Conservation (phyloP, 1,140 invertebrate species). For the Ectropis grisescens region DNA sequence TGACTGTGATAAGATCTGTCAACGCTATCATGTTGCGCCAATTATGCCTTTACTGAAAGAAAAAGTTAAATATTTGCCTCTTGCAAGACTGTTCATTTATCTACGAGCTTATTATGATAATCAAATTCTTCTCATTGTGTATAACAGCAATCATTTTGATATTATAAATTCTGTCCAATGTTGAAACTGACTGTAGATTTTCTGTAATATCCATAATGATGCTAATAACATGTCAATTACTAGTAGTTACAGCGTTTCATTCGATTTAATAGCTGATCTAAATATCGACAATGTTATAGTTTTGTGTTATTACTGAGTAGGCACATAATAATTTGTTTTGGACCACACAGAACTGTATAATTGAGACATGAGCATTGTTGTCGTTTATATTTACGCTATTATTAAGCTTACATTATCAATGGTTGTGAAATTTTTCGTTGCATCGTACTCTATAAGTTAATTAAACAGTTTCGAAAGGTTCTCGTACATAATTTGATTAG, state of each 20-base stretch:
- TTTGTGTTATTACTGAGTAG: slow-evolving; percentile 41
- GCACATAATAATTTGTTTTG: slow-evolving; percentile 36
- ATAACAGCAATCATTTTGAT: slow-evolving; percentile 8
- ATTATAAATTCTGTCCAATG: slow-evolving; percentile 18
- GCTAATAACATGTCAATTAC: slow-evolving; percentile 49
- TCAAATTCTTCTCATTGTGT: too few species aligned
- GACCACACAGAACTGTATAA: slow-evolving; percentile 55
- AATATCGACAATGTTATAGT: slow-evolving; percentile 49
- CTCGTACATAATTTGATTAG: slow-evolving; percentile 41
- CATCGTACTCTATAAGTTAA: slow-evolving; percentile 33
- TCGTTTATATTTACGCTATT: slow-evolving; percentile 18
- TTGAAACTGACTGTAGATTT: slow-evolving; percentile 37
- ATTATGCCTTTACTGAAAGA: slow-evolving; percentile 1
- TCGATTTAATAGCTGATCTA: slow-evolving; percentile 51
- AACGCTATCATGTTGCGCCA: slow-evolving; percentile 2
- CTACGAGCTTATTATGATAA: background rate
- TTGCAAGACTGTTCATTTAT: background rate
- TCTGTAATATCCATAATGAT: slow-evolving; percentile 43
- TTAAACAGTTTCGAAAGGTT: slow-evolving; percentile 48
- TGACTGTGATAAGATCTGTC: slow-evolving; percentile 8
- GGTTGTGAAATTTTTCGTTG: slow-evolving; percentile 48
- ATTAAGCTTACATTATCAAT: slow-evolving; percentile 16
- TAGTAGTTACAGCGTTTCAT: slow-evolving; percentile 41
- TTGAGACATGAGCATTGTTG: slow-evolving; percentile 60
- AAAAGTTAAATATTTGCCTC: background rate